Percentiles rank a stretch among this genome's conserved stretches.
phyloP scores from a whole-genome alignment of 2,113 vertebrate species.

The Eublepharis macularius region DNA sequence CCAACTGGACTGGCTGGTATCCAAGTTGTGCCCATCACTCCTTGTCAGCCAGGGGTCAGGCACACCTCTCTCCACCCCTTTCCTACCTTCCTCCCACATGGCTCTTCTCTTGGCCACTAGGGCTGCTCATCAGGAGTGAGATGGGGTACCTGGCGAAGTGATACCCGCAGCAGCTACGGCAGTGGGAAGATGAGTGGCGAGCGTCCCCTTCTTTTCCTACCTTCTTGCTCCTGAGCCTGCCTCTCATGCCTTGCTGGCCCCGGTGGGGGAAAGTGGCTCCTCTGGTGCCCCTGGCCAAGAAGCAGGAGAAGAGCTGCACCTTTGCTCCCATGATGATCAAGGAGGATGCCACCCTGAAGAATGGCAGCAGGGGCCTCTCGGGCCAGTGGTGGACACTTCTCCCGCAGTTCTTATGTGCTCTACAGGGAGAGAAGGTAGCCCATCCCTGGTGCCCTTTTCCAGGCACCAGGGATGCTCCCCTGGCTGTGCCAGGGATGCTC shows the following conservation, averaged over 20 bases:
- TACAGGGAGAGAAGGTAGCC: constrained; percentile 88
- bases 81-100: background rate
- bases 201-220: background rate
- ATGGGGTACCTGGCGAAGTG: constrained; percentile 26
- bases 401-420: constrained; percentile 90
- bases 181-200: background rate
- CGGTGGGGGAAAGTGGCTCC: constrained; percentile 61
- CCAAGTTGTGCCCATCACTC: background rate
- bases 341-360: constrained; percentile 83
- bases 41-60: constrained; percentile 30
- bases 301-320: constrained; percentile 70
- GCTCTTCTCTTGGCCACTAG: background rate
- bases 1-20: constrained; percentile 39
- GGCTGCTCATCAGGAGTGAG: background rate
- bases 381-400: constrained; percentile 91
- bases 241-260: constrained; percentile 51
- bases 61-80: background rate
- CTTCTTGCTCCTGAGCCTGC: constrained; percentile 11
- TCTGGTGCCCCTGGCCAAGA: constrained; percentile 77
- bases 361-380: constrained; percentile 72
- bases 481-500: too few species aligned
- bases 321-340: constrained; percentile 81
- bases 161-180: constrained; percentile 8
- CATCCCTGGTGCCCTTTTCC: constrained; percentile 5
- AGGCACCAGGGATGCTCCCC: too few species aligned